Evolutionary conservation across 2,797 vertebrate species (phyloP).

Genomic region (Trichosurus vulpecula): DNA sequence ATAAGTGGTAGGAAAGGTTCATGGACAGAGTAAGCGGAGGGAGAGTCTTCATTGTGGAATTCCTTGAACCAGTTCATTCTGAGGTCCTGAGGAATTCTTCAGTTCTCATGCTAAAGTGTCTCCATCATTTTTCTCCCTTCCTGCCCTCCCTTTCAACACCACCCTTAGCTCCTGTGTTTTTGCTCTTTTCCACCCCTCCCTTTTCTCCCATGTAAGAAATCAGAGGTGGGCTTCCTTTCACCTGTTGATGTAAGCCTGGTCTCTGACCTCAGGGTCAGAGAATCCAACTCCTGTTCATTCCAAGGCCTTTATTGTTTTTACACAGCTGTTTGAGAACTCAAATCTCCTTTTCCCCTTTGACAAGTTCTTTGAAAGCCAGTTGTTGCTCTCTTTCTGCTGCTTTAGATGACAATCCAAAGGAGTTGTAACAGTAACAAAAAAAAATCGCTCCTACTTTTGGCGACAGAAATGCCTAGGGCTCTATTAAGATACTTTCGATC

Average conservation of each 20-base stretch:
- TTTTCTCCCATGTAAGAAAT: slow-evolving; percentile 15
- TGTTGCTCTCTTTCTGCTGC: background rate
- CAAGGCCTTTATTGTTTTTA: background rate
- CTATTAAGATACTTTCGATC: background rate
- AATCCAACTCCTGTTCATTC: background rate
- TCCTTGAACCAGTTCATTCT: background rate
- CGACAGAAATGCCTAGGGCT: background rate
- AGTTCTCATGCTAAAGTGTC: background rate
- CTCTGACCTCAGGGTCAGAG: slow-evolving; percentile 1
- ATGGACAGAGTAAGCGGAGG: background rate
- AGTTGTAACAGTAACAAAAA: background rate
- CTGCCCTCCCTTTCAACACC: background rate
- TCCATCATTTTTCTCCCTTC: background rate
- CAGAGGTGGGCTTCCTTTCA: background rate
- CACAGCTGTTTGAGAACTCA: background rate
- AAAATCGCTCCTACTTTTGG: background rate
- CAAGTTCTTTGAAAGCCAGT: background rate
- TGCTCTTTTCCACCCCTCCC: background rate
- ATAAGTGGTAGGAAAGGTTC: background rate
- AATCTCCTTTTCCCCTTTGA: background rate
- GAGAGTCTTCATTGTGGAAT: background rate
- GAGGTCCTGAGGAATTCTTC: background rate
- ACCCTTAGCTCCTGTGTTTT: background rate
- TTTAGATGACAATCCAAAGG: background rate
- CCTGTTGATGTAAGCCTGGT: slow-evolving; percentile 7